phyloP scores from a whole-genome alignment of 2,888 invertebrate genomes.

The Cistogaster globosa region DNA sequence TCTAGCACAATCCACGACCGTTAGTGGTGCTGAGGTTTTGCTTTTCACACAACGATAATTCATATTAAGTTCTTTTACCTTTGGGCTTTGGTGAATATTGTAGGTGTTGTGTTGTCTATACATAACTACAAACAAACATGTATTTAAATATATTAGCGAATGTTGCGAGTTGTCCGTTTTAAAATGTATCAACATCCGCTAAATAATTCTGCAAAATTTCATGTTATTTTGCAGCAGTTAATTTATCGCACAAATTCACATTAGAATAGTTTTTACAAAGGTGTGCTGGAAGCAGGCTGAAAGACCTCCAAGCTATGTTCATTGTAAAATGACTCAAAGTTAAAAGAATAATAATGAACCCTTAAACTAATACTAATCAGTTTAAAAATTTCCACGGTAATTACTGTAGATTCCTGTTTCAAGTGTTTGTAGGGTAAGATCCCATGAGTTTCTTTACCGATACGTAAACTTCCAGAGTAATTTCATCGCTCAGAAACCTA shows the following conservation, averaged over 20 bases:
- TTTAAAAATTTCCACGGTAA: too few relatives aligned
- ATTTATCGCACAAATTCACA: conserved; percentile 34
- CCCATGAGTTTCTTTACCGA: too few relatives aligned
- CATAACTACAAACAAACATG: too few relatives aligned
- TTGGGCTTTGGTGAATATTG: not conserved
- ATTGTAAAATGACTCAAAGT: too few relatives aligned
- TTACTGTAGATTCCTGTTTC: too few relatives aligned
- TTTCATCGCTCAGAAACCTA: too few relatives aligned
- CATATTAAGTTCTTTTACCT: not conserved
- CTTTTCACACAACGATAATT: conserved; percentile 3
- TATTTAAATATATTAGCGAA: not conserved
- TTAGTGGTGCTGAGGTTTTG: conserved; percentile 30
- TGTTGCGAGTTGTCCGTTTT: not conserved
- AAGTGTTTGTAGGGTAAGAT: too few relatives aligned
- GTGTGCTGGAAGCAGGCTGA: not conserved
- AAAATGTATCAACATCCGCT: conserved; percentile 5
- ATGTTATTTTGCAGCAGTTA: not conserved
- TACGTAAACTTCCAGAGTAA: too few relatives aligned
- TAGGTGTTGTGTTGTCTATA: too few relatives aligned
- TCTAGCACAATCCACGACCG: conserved; percentile 74
- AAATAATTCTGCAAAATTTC: conserved; percentile 12
- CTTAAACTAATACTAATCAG: too few relatives aligned
- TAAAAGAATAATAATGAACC: too few relatives aligned
- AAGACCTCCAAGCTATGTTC: too few relatives aligned
- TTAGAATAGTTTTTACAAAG: conserved; percentile 10